Base-by-base conservation (phyloP, 2,113 vertebrate genomes). In the Tor tambroides region DNA sequence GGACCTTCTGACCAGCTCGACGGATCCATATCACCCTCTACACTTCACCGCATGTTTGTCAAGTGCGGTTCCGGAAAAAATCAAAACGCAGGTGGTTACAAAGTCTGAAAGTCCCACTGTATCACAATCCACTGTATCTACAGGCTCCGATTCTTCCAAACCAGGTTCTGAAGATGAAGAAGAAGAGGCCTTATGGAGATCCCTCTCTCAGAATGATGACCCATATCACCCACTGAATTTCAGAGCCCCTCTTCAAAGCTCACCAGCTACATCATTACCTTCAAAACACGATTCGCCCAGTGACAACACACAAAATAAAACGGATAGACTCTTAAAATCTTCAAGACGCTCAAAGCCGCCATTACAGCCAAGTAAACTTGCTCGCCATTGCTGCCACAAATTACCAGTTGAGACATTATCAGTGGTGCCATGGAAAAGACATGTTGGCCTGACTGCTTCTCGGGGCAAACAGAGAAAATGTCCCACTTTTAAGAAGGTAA, bases 181-280 rank as follows among this genome's bases (percentile, higher is more conserved):
- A 0, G 93, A 94, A 28, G 93, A 94, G 21, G 93, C 93, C 32
- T 89, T 94, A 41, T 96, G 95, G 95, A 91, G 89, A 9, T 92
- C 91, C n/a, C 93, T 95, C 21, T 83, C 88, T 32, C 86, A 41
- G 26, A 91, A 87, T 6, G 71, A 92, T 1, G 95, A 96, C 91
- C 94, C 94, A 0, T 95, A 94, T 85, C 94, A 96, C 88, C 95
- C 95, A 0, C 86, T 95, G 35, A 94, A 95, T 89, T 96, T 96
- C 67, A 87, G 91, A 88, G 94, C 94, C 71, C 89, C 89, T 51
- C 89, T 93, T 15, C 90, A 89, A 69, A 94, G 88, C 83, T 87
- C 90, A 77, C 3, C 80, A 2, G 43, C 86, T 21, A 67, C 41
- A 49, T 49, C 21, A 28, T 38, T 30, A 11, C 23, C 85, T 61